Evolutionary conservation across 2,113 vertebrate genomes (phyloP).

Genomic region (Pelvicachromis taeniatus): DNA sequence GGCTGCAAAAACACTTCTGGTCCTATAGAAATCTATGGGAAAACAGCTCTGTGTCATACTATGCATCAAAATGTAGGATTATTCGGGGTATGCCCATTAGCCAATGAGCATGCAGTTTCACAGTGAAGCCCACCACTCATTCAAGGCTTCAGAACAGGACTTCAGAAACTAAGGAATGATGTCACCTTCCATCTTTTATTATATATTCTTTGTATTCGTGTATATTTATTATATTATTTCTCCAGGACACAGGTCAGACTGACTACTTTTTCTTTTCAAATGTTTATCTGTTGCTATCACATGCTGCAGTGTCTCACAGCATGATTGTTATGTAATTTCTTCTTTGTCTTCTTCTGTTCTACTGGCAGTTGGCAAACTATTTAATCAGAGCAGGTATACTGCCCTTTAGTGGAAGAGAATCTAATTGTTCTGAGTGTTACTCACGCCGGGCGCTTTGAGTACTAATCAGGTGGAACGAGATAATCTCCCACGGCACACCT

Average conservation of each 20-base stretch:
- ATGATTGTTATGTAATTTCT: neutral
- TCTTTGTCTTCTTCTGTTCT: too few relatives aligned
- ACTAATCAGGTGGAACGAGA: neutral
- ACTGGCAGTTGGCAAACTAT: fast-evolving
- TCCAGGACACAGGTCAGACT: neutral
- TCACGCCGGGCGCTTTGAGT: neutral
- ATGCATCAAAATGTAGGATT: neutral
- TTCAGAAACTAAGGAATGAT: fast-evolving
- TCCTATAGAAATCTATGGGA: fast-evolving
- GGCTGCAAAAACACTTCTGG: neutral
- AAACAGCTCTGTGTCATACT: neutral
- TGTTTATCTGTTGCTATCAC: neutral
- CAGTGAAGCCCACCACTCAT: neutral
- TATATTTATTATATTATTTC: neutral
- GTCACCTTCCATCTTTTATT: neutral
- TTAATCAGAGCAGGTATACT: neutral
- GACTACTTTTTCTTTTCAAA: neutral
- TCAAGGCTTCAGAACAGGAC: neutral
- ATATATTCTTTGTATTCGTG: neutral
- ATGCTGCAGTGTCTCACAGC: neutral
- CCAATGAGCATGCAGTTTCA: neutral
- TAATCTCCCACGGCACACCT: neutral
- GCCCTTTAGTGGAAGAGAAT: neutral
- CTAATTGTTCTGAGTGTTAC: neutral
- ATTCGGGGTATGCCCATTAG: neutral